A percentile compares a stretch with the other conserved stretches of the same genome.
phyloP scores from a whole-genome alignment of 2,888 invertebrate genomes.

The Pachliopta kotzebuea region DNA sequence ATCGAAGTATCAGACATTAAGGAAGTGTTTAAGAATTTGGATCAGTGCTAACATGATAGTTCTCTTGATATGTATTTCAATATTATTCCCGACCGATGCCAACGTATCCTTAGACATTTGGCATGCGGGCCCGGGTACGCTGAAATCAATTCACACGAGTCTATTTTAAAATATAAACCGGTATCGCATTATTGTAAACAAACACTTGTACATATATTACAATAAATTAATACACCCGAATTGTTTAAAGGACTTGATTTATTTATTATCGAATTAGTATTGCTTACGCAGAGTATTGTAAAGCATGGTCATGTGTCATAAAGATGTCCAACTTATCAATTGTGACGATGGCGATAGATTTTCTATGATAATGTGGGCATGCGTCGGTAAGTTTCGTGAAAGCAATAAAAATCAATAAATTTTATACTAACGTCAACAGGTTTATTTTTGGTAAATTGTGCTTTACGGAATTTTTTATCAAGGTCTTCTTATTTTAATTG shows the following conservation, averaged over 20 bases:
- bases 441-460: neutral
- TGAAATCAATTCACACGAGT: conserved; percentile 25
- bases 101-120: conserved; percentile 27
- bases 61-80: conserved; percentile 24
- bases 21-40: neutral
- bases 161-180: conserved; percentile 9
- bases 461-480: neutral
- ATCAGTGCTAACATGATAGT: conserved; percentile 8
- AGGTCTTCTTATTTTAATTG: too few relatives aligned
- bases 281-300: neutral
- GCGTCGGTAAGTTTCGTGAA: neutral
- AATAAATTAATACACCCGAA: too few relatives aligned
- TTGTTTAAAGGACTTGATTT: neutral
- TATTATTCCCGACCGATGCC: conserved; percentile 24
- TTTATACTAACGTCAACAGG: conserved; percentile 7
- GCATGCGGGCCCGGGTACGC: conserved; percentile 15
- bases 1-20: neutral
- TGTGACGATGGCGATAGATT: conserved; percentile 8
- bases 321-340: conserved; percentile 5
- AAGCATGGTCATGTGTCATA: neutral
- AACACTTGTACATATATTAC: neutral
- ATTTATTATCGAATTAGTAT: neutral
- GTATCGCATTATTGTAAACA: neutral
- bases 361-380: conserved; percentile 12
- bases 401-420: conserved; percentile 9